Base-by-base conservation (phyloP, 92 coral and sea anemone genomes). In the Siderastrea radians region DNA sequence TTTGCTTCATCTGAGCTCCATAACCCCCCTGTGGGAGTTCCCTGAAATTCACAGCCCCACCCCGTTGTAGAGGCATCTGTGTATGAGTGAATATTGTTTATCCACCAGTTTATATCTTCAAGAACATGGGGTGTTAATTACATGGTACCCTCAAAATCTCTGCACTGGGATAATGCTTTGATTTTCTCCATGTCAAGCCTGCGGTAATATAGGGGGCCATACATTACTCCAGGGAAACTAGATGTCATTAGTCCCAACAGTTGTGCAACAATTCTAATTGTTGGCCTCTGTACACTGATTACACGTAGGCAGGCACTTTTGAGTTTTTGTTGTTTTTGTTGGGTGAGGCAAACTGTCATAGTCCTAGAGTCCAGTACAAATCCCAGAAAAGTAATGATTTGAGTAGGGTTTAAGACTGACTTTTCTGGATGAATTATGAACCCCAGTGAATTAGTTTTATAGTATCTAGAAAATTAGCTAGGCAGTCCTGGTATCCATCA, bases 11-110 rank as follows among this genome's bases (percentile, higher is more conserved):
- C 1, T 51, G 84, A 55, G 76, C 87, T 60, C 92, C 92, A 88
- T 14, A 16, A 48, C 26, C 81, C 83, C 54, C 88, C 92, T 1
- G 91, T 87, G 86, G 54, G 49, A 12, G 57, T 55, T n/a, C 75
- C 75, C 59, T 87, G 51, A 69, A 60, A 87, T 19, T 64, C 91
- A 13, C 79, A 83, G n/a, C 86, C 81, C 88, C 88, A 88, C 2
- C 92, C 92, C 3, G 49, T 51, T 16, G 73, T 62, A 2, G 92
- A 88, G 4, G 92, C 92, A 88, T 82, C 88, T 9, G 88, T 88
- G 65, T 59, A 71, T 13, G n/a, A 74, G 47, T 46, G 66, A 52
- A 87, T 65, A 72, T 80, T 58, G 13, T 26, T 44, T 58, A 58
- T 73, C 91, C 87, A 88, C 91, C 87, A 82, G 43, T 74, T 62